A percentile compares a stretch with the other conserved stretches of the same genome.
Conservation (phyloP, 2,888 invertebrate species). For the Drosophila borborema region DNA sequence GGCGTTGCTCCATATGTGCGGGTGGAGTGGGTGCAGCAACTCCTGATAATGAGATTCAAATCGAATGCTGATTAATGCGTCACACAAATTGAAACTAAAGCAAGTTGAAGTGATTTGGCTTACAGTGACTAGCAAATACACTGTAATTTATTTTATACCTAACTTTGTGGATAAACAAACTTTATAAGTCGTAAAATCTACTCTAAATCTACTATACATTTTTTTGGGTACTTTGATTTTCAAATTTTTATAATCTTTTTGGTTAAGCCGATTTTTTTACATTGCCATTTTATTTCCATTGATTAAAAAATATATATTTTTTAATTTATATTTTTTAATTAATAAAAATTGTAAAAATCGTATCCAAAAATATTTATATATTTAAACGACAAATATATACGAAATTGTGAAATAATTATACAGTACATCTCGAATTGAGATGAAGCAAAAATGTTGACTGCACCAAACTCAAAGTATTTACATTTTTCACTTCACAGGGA, state of each 20-base stretch:
- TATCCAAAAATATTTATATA: too few relatives aligned
- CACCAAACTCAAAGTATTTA: constrained; percentile 28
- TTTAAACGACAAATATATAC: too few relatives aligned
- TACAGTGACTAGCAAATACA: constrained; percentile 5
- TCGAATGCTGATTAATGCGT: constrained; percentile 77
- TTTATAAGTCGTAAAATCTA: not conserved
- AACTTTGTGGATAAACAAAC: not conserved
- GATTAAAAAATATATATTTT: too few relatives aligned
- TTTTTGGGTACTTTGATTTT: too few relatives aligned
- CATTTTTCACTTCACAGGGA: constrained; percentile 31
- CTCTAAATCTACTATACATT: not conserved
- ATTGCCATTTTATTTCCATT: too few relatives aligned
- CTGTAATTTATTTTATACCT: not conserved
- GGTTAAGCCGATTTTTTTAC: too few relatives aligned
- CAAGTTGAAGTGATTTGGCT: not conserved
- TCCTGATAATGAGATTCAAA: constrained; percentile 76
- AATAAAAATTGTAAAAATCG: too few relatives aligned
- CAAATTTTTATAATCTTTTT: too few relatives aligned
- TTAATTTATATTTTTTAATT: too few relatives aligned
- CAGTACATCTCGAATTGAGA: not conserved
- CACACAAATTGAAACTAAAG: constrained; percentile 72
- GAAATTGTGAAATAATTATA: constrained; percentile 1
- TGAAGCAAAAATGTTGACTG: constrained; percentile 1
- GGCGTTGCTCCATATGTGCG: constrained; percentile 5
- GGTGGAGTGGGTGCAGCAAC: not conserved